Evolutionary conservation across 1,140 invertebrate genomes (phyloP).

Genomic region (Laupala kohalensis): DNA sequence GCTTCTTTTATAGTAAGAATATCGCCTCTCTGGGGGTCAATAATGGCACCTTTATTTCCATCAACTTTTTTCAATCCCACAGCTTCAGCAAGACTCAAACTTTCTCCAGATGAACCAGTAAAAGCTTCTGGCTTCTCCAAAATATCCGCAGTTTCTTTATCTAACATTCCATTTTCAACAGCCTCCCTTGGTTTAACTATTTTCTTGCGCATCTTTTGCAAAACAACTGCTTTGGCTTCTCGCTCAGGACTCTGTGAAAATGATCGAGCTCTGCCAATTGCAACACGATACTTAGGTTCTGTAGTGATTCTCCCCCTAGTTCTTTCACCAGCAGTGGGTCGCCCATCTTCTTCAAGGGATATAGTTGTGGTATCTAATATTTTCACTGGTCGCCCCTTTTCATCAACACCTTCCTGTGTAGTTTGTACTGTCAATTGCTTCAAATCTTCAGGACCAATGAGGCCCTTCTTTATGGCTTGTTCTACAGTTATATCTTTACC

Average conservation of each 20-base stretch:
- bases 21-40: conserved; percentile 71
- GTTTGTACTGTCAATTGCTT: conserved; percentile 19
- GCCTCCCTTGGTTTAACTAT: conserved; percentile 58
- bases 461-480: conserved; percentile 38
- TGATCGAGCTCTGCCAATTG: conserved; percentile 40
- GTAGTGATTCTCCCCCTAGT: conserved; percentile 42
- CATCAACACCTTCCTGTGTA: conserved; percentile 9
- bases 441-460: conserved; percentile 30
- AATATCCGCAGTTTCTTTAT: conserved; percentile 53
- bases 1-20: conserved; percentile 69
- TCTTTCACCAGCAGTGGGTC: conserved; percentile 37
- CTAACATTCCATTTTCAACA: conserved; percentile 55
- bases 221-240: conserved; percentile 51
- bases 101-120: conserved; percentile 38
- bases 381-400: conserved; percentile 22
- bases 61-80: conserved; percentile 61
- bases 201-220: conserved; percentile 65
- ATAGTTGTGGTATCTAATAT: conserved; percentile 23
- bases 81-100: conserved; percentile 58
- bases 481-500: conserved; percentile 27
- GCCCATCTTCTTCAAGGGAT: conserved; percentile 27
- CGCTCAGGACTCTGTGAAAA: conserved; percentile 36
- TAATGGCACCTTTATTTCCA: conserved; percentile 57
- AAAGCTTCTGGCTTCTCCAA: conserved; percentile 45
- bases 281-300: conserved; percentile 53